A percentile compares a stretch with the other conserved stretches of the same genome.
phyloP scores from a whole-genome alignment of 2,797 vertebrate genomes.

The Atherinosoma microstoma region DNA sequence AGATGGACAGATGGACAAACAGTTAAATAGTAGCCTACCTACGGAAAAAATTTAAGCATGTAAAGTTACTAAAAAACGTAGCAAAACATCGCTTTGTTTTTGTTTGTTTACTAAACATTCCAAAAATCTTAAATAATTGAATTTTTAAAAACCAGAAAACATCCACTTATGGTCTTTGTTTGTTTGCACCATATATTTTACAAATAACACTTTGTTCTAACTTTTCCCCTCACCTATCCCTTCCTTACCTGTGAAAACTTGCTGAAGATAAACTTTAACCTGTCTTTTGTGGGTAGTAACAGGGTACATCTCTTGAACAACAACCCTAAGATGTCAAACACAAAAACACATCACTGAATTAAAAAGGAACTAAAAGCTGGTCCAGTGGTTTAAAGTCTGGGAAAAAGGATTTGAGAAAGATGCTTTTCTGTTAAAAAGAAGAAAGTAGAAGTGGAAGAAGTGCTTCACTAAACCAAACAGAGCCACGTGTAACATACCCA shows the following conservation, averaged over 20 bases:
- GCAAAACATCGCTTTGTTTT: too few relatives aligned
- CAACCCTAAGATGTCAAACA: conserved; percentile 82
- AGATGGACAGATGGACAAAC: too few relatives aligned
- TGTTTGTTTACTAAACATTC: too few relatives aligned
- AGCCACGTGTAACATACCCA: conserved; percentile 77
- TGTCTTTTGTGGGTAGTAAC: conserved; percentile 89
- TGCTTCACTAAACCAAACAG: neutral
- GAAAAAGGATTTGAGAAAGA: neutral
- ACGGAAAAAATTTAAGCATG: too few relatives aligned
- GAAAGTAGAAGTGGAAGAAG: neutral
- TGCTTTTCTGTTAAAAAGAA: neutral
- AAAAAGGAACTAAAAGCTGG: neutral
- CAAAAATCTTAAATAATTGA: neutral
- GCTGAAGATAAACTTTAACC: conserved; percentile 87
- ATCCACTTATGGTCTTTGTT: neutral
- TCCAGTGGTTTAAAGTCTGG: too few relatives aligned
- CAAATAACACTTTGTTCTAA: neutral
- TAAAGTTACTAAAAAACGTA: too few relatives aligned
- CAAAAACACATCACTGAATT: neutral
- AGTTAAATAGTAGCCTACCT: too few relatives aligned
- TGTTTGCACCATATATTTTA: neutral
- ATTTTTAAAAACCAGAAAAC: neutral
- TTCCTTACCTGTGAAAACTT: conserved; percentile 85
- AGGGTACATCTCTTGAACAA: conserved; percentile 92
- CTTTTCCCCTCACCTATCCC: conserved; percentile 3